Percentiles rank a stretch among this genome's conserved stretches.
phyloP scores from a whole-genome alignment of 1,140 invertebrate species.

The Brachionus plicatilis region DNA sequence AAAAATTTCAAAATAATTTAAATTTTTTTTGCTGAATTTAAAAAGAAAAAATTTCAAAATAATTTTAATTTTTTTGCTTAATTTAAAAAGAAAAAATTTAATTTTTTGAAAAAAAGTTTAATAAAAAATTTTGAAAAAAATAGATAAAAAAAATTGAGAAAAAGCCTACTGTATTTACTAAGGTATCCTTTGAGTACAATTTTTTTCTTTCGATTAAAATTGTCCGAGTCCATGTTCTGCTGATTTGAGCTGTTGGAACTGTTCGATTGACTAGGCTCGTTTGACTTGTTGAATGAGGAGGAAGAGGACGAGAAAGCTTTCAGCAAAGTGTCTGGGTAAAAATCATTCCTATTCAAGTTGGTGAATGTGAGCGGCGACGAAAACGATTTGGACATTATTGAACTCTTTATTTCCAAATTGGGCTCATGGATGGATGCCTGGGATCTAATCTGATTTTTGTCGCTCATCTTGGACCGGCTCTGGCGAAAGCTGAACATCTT shows the following conservation, averaged over 20 bases:
- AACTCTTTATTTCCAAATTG: not conserved
- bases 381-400: slow-evolving; percentile 11
- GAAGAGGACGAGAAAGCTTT: not conserved
- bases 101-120: not conserved
- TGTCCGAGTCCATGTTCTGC: not conserved
- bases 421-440: slow-evolving; percentile 1
- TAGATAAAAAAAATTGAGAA: too few species aligned
- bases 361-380: slow-evolving; percentile 9
- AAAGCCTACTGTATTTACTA: slow-evolving; percentile 76
- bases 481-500: not conserved
- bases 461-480: not conserved
- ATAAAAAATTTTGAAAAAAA: not conserved
- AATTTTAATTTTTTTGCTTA: too few species aligned
- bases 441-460: not conserved
- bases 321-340: not conserved
- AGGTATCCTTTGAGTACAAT: slow-evolving; percentile 84
- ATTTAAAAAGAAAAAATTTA: too few species aligned
- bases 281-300: not conserved
- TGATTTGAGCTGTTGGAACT: not conserved
- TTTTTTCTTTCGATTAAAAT: slow-evolving; percentile 19
- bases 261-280: slow-evolving; percentile 25
- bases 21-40: too few species aligned
- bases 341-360: not conserved
- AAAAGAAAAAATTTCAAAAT: too few species aligned
- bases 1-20: not conserved